Base-by-base conservation (phyloP, 2,113 vertebrate species). In the Axis porcinus region DNA sequence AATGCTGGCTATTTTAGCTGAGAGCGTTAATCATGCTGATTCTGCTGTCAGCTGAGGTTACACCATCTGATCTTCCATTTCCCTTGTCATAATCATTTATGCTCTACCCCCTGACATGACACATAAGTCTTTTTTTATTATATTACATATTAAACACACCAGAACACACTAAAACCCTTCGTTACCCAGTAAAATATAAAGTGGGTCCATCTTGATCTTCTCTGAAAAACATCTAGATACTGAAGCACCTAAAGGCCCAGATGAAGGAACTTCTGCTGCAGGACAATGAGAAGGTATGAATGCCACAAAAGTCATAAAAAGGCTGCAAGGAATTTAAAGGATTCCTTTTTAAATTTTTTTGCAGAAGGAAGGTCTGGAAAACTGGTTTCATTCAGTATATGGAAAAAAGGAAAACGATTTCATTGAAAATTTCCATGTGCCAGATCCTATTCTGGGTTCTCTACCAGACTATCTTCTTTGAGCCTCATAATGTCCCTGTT, bases 71-170 rank as follows among this genome's bases (percentile, higher is more conserved):
- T 97, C 96, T 97, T 90, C 95, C 92, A 97, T 97, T 96, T 98
- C 81, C 79, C 97, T 95, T 98, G 97, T 97, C 97, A 96, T 84
- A 92, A 92, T 97, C 96, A 97, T 94, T 98, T 98, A 98, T 96
- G 87, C 54, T 96, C 47, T 97, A 70, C 74, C 64, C 43, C 92
- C 94, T 96, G 97, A 98, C 81, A 91, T 92, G 87, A 96, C 87
- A 92, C 95, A 95, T 92, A 96, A 97, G 81, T 97, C 58, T 95
- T 97, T 95, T 95, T 98, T 96, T 94, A 98, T 97, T 97, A 94
- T 96, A 96, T 96, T 97, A 97, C 40, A 92, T 36, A 96, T 98
- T 97, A 96, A 97, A 96, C 92, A 96, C 5, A 74, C 74, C 94
- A 97, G 96, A 88, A 92, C 82, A 95, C 92, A 96, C 64, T 67